Percentiles rank a stretch among this genome's conserved stretches.
phyloP scores from a whole-genome alignment of 2,888 invertebrate genomes.

The Eulithis prunata region DNA sequence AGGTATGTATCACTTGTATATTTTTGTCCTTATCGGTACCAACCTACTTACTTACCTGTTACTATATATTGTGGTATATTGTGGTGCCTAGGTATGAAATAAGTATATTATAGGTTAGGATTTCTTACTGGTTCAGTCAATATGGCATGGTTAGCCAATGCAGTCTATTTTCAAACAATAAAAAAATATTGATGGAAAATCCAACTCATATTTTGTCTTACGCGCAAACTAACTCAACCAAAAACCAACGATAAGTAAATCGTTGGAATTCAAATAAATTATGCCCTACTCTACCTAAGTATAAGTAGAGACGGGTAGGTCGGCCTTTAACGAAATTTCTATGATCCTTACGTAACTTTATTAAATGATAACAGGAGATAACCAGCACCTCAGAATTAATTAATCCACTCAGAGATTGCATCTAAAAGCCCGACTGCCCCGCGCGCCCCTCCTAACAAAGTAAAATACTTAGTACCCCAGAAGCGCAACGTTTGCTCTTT shows the following conservation, averaged over 20 bases:
- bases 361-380: constrained; percentile 84
- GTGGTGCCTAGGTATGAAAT: too few relatives aligned
- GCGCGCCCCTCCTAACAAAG: constrained; percentile 53
- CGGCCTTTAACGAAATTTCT: constrained; percentile 59
- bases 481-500: constrained; percentile 12
- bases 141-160: too few relatives aligned
- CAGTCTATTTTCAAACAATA: too few relatives aligned
- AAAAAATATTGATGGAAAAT: too few relatives aligned
- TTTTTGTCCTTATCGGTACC: too few relatives aligned
- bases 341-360: constrained; percentile 77
- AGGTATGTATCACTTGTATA: too few relatives aligned
- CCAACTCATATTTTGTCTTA: too few relatives aligned
- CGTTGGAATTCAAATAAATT: constrained; percentile 12
- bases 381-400: constrained; percentile 84
- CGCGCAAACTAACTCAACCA: background rate
- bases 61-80: too few relatives aligned
- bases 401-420: constrained; percentile 85
- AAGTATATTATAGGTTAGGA: too few relatives aligned
- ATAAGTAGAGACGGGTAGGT: constrained; percentile 14
- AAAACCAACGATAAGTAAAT: background rate
- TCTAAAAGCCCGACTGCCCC: constrained; percentile 73
- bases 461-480: background rate
- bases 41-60: too few relatives aligned
- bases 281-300: constrained; percentile 7
- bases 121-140: too few relatives aligned